Base-by-base conservation (phyloP, 2,113 vertebrate species). In the Chrysochloris asiatica region DNA sequence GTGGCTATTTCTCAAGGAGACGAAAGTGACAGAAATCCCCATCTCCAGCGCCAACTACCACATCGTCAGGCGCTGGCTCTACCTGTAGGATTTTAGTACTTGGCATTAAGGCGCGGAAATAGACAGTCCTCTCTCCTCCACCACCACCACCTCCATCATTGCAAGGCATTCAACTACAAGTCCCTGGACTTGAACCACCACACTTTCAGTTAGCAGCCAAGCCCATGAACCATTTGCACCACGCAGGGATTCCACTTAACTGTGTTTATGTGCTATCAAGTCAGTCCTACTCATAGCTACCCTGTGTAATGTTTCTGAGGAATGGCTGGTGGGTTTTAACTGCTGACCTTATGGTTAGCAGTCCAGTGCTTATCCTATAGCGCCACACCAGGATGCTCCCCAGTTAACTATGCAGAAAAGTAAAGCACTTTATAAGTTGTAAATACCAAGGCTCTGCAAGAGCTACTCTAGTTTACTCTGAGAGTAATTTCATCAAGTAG, bases 1-100 rank as follows among this genome's bases (percentile, higher is more conserved):
- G 89, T 93, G 93, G 96, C 97, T 97, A 95, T 97, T 97, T 97
- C 97, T 97, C 95, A 97, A 97, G 95, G 95, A 95, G 93, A 86
- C 75, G 54, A 54, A 94, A 96, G 96, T 95, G 96, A 95, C 95
- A 95, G 92, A 97, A 95, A 96, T 82, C 94, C 85, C 91, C 94
- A 61, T 90, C 94, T 96, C 92, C n/a, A n/a, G n/a, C n/a, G n/a
- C n/a, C n/a, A n/a, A 2, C 96, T 94, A 89, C 88, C 94, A 81
- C 91, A 93, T 96, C 75, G 85, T 95, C 92, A 88, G 71, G 87
- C 82, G 88, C 92, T 85, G 93, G 73, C n/a, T 47, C 78, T 65
- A 67, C 82, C 19, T 92, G 61, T 83, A 36, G 22, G 65, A 78
- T 65, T 56, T 91, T 83, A 84, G 38, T 36, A 41, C 65, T 80